Evolutionary conservation across 2,888 invertebrate genomes (phyloP).

Genomic region (Sarcophaga variegata): DNA sequence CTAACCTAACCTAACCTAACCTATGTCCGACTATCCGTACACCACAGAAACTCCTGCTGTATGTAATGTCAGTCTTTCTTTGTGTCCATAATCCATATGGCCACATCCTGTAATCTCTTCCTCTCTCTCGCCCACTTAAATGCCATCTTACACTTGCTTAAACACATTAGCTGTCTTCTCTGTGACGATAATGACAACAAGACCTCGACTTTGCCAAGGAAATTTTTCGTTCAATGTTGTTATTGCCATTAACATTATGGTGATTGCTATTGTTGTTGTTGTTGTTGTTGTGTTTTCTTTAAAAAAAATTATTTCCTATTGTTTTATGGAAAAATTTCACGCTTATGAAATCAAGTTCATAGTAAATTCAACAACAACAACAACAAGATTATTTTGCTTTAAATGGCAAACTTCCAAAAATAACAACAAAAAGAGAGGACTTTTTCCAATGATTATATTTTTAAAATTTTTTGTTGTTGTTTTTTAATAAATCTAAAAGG

Average conservation of each 20-base stretch:
- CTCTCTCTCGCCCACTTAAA: background rate
- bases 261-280: background rate
- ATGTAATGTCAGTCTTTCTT: background rate
- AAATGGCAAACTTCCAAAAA: conserved; percentile 59
- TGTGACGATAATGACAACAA: conserved; percentile 39
- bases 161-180: conserved; percentile 45
- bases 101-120: background rate
- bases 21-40: too few species aligned
- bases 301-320: conserved; percentile 10
- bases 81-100: background rate
- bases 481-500: background rate
- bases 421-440: background rate
- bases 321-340: conserved; percentile 21
- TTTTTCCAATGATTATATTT: background rate
- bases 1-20: too few species aligned
- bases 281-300: background rate
- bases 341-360: conserved; percentile 60
- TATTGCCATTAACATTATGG: conserved; percentile 14
- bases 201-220: conserved; percentile 59
- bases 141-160: background rate
- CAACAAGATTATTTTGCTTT: conserved; percentile 1
- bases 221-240: background rate
- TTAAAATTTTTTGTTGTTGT: background rate
- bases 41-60: too few species aligned
- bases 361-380: conserved; percentile 20